Base-by-base conservation (phyloP, 2,797 vertebrate species). In the Podargus strigoides region DNA sequence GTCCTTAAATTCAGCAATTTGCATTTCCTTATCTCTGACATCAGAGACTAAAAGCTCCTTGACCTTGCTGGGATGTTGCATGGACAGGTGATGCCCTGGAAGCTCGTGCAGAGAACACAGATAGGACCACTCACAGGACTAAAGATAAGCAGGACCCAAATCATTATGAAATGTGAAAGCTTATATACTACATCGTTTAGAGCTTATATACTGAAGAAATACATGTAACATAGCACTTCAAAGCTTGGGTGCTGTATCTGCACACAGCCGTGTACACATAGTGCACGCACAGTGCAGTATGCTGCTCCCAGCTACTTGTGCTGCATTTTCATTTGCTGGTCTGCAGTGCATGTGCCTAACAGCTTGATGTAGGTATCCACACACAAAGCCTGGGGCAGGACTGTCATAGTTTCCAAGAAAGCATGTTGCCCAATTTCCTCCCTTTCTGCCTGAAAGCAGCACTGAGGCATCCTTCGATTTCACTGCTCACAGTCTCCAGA, bases 381-480 rank as follows among this genome's bases (percentile, higher is more conserved):
- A 22, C 21, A 26, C 20, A 10, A 69, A 68, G n/a, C 55, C 39
- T 26, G 16, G 37, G 44, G 28, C 55, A 85, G 59, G 21, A 90
- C 34, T 66, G 46, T 94, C 91, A 86, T 28, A 18, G 59, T 93
- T 89, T 94, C 73, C 76, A 50, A 76, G 44, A 46, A 84, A 92
- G 22, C 9, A 1, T 24, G 12, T 85, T 89, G 76, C 87, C 82
- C 82, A 86, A 32, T 90, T 95, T 67, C 88, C 74, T 97, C 85
- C 32, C 44, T 88, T 93, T 88, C 97, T 94, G 75, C 63, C 92
- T 87, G 79, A 66, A 96, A 93, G 85, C 78, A 82, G 82, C 82
- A 32, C 52, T 9, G 46, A 90, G 47, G 47, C 39, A 82, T 73
- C 60, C 58, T 56, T 91, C 4, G 1, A 53, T 26, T 75, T 90